A percentile compares a stretch with the other conserved stretches of the same genome.
Evolutionary conservation across 2,113 vertebrate genomes (phyloP).

Genomic region (Cephalopholis sonnerati): DNA sequence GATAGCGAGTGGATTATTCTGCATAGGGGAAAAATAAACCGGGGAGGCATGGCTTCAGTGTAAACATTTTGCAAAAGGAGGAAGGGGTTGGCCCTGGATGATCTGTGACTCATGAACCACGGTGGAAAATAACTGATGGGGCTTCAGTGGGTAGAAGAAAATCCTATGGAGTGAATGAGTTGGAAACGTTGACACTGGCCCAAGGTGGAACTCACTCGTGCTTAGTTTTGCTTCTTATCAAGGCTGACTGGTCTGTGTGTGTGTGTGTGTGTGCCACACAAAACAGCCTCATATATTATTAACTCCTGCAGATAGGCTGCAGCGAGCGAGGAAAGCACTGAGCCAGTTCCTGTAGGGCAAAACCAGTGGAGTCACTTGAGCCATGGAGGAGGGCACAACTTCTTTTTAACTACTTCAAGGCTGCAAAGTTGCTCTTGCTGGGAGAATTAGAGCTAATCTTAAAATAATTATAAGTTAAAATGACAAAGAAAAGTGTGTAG

Average conservation of each 20-base stretch:
- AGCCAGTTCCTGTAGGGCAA: constrained; percentile 14
- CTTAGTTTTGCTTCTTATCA: constrained; percentile 44
- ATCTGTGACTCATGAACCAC: constrained; percentile 33
- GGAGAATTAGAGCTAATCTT: background rate
- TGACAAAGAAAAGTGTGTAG: background rate
- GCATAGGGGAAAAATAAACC: constrained; percentile 43
- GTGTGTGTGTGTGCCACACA: constrained; percentile 24
- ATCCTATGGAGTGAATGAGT: constrained; percentile 16
- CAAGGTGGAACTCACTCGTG: background rate
- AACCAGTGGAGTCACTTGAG: constrained; percentile 15
- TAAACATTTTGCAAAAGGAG: constrained; percentile 44
- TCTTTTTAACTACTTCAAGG: background rate
- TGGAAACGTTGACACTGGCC: constrained; percentile 58
- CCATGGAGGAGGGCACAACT: background rate
- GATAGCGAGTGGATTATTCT: constrained; percentile 33
- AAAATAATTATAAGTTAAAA: background rate
- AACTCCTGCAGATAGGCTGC: constrained; percentile 70
- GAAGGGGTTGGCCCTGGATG: constrained; percentile 23
- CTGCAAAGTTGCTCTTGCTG: background rate
- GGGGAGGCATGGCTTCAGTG: constrained; percentile 27
- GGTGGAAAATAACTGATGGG: constrained; percentile 54
- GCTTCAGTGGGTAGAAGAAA: constrained; percentile 5
- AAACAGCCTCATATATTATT: constrained; percentile 80
- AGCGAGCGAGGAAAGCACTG: constrained; percentile 1
- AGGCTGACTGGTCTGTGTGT: constrained; percentile 22